Percentiles rank a stretch among this genome's conserved stretches.
Evolutionary conservation across 1,140 invertebrate genomes (phyloP).

Genomic region (Colletes latitarsis): DNA sequence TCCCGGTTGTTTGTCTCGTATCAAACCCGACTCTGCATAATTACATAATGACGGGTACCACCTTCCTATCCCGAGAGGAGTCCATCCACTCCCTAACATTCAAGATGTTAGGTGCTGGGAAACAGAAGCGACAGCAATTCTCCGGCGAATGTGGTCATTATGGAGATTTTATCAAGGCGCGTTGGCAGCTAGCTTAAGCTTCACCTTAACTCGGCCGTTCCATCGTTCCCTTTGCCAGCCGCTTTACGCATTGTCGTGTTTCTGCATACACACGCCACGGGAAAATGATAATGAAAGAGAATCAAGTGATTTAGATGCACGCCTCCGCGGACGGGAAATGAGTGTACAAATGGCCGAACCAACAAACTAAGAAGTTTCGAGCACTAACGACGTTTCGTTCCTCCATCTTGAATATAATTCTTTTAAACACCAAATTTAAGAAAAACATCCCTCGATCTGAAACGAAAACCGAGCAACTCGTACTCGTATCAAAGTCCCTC

Average conservation of each 20-base stretch:
- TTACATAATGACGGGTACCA: conserved; percentile 68
- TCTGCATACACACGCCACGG: conserved; percentile 9
- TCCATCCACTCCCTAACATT: conserved; percentile 27
- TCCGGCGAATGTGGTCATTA: conserved; percentile 74
- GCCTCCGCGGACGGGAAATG: background rate
- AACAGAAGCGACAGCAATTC: conserved; percentile 74
- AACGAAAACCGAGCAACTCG: too few species aligned
- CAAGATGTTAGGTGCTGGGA: conserved; percentile 58
- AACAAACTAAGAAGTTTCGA: background rate
- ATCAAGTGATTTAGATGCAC: conserved; percentile 25
- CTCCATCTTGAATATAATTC: too few species aligned
- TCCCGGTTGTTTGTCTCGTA: conserved; percentile 64
- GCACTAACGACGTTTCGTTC: too few species aligned
- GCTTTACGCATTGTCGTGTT: conserved; percentile 53
- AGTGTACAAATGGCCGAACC: background rate
- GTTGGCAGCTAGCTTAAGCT: conserved; percentile 67
- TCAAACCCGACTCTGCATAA: conserved; percentile 71
- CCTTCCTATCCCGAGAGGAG: conserved; percentile 39
- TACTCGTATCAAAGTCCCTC: too few species aligned
- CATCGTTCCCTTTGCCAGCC: conserved; percentile 61
- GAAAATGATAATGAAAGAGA: conserved; percentile 45
- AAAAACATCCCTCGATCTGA: too few species aligned
- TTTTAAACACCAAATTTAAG: too few species aligned
- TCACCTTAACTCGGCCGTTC: conserved; percentile 67
- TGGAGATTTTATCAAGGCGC: conserved; percentile 76